phyloP scores from a whole-genome alignment of 2,888 invertebrate species.

The Esperia sulphurella region DNA sequence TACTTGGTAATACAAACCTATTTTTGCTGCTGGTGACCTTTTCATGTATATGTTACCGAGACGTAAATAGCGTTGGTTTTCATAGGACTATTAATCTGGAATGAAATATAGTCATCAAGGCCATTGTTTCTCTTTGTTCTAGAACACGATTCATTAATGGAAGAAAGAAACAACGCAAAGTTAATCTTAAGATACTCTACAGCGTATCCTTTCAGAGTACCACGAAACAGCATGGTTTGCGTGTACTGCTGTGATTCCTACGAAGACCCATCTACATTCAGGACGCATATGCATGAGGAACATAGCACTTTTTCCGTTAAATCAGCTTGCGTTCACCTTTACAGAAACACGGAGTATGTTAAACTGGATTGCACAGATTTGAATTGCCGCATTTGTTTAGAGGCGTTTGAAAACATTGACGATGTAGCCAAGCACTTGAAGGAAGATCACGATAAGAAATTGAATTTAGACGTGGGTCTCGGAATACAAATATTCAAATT shows the following conservation, averaged over 20 bases:
- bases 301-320: conserved; percentile 19
- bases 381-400: conserved; percentile 27
- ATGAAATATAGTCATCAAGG: background rate
- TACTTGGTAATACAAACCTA: too few species aligned
- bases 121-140: conserved; percentile 42
- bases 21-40: too few species aligned
- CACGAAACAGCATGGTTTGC: conserved; percentile 27
- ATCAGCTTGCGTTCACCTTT: conserved; percentile 17
- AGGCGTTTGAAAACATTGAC: conserved; percentile 17
- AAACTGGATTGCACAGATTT: conserved; percentile 36
- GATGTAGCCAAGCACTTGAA: conserved; percentile 25
- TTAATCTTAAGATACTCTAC: conserved; percentile 33
- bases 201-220: conserved; percentile 41
- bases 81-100: too few species aligned
- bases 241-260: conserved; percentile 34
- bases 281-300: conserved; percentile 32
- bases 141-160: conserved; percentile 30
- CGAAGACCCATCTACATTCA: conserved; percentile 27
- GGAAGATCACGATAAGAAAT: conserved; percentile 14
- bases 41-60: too few species aligned
- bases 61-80: too few species aligned
- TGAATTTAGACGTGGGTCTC: conserved; percentile 16
- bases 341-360: conserved; percentile 15
- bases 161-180: conserved; percentile 34
- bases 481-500: conserved; percentile 30